phyloP scores from a whole-genome alignment of 2,113 vertebrate species.

The Mus spicilegus region DNA sequence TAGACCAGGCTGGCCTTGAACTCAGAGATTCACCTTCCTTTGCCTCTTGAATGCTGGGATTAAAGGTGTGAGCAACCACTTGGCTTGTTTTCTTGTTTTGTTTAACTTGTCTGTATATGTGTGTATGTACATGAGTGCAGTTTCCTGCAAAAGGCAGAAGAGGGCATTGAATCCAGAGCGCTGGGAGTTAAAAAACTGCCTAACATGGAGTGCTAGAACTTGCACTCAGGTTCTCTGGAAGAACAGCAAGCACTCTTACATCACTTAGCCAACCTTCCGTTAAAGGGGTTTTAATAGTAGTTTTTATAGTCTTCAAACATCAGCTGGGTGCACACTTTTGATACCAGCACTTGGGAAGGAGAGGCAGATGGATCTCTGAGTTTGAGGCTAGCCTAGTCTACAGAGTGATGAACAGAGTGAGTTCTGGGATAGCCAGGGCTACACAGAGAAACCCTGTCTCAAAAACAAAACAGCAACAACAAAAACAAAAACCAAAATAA shows the following conservation, averaged over 20 bases:
- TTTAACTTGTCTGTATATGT: background rate
- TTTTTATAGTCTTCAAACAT: background rate
- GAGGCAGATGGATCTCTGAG: background rate
- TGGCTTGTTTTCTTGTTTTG: too few relatives aligned
- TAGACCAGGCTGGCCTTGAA: too few relatives aligned
- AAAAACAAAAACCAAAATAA: too few relatives aligned
- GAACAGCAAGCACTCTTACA: background rate
- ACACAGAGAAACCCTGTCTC: too few relatives aligned
- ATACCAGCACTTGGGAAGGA: background rate
- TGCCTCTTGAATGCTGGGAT: too few relatives aligned
- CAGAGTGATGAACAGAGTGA: too few relatives aligned
- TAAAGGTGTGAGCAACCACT: too few relatives aligned
- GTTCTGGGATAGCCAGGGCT: too few relatives aligned
- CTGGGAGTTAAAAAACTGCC: background rate
- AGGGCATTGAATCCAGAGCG: background rate
- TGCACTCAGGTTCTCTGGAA: background rate
- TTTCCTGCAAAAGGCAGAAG: background rate
- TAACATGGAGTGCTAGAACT: background rate
- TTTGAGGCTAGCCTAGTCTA: background rate
- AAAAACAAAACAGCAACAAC: too few relatives aligned
- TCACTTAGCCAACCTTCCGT: background rate
- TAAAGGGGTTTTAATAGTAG: background rate
- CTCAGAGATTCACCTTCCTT: too few relatives aligned
- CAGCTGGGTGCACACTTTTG: background rate
- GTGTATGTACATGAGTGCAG: background rate